A percentile compares a stretch with the other conserved stretches of the same genome.
Conservation (phyloP, 2,113 vertebrate species). For the Tor tambroides region DNA sequence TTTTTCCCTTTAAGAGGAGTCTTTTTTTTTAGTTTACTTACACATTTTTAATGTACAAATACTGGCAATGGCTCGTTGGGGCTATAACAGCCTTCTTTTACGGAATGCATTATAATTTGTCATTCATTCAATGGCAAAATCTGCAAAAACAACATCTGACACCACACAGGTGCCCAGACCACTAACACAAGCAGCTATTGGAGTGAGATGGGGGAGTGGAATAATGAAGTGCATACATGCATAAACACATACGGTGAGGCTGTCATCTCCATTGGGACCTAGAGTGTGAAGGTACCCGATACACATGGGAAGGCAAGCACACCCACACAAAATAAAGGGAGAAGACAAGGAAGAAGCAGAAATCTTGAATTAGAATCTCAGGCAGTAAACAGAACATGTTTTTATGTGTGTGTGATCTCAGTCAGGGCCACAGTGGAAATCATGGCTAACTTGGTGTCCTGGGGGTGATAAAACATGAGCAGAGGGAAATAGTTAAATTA, state of each 20-base stretch:
- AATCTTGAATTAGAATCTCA: constrained; percentile 9
- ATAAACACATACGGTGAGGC: constrained; percentile 4
- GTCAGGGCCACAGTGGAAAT: no score
- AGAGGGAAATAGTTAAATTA: neutral
- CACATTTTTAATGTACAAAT: neutral
- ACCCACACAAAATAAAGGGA: constrained; percentile 7
- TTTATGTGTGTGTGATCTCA: neutral
- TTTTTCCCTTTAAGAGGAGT: neutral
- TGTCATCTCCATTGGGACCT: constrained; percentile 3
- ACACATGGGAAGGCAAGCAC: constrained; percentile 4
- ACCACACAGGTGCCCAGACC: constrained; percentile 16
- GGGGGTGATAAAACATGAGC: no score
- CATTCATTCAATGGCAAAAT: neutral
- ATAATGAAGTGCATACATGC: constrained; percentile 28
- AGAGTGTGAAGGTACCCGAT: constrained; percentile 15
- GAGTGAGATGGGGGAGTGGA: neutral
- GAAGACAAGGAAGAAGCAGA: neutral
- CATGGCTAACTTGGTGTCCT: no score
- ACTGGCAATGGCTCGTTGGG: neutral
- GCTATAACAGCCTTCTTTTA: neutral
- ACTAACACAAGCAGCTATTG: constrained; percentile 27
- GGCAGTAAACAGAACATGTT: neutral
- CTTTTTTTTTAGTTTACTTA: neutral
- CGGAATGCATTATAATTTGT: neutral
- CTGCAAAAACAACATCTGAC: neutral